Conservation (phyloP, 2,113 vertebrate genomes). For the Heterocephalus glaber region DNA sequence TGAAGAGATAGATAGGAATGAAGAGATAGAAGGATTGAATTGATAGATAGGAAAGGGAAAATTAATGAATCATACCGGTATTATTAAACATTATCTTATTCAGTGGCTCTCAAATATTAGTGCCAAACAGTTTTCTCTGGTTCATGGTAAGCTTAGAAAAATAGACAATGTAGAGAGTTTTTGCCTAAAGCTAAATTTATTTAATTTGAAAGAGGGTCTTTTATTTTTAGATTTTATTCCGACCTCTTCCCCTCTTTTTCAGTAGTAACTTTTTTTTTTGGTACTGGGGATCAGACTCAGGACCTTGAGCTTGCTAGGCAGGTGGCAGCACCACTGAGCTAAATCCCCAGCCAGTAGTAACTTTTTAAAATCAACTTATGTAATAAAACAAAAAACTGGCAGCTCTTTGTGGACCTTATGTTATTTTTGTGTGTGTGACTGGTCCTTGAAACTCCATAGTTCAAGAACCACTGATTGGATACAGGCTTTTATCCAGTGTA, state of each 20-base stretch:
- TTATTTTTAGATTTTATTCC: neutral
- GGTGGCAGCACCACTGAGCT: too few relatives aligned
- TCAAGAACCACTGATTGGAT: neutral
- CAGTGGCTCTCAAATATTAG: neutral
- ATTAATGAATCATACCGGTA: neutral
- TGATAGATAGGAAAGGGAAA: neutral
- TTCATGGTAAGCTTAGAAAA: neutral
- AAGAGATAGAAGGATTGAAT: neutral
- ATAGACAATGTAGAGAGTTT: neutral
- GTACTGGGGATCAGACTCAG: too few relatives aligned
- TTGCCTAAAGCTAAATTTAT: neutral
- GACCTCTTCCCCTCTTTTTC: neutral
- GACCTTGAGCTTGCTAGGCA: too few relatives aligned
- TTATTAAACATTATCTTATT: neutral
- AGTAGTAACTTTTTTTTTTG: neutral
- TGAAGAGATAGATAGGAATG: too few relatives aligned
- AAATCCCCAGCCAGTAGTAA: too few relatives aligned
- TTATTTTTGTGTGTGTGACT: neutral
- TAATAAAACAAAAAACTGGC: neutral
- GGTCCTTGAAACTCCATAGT: neutral
- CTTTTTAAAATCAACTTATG: neutral
- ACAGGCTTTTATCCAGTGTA: neutral
- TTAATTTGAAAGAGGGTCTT: constrained; percentile 34
- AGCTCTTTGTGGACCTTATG: neutral
- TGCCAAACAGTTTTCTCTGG: neutral